Evolutionary conservation across 1,140 invertebrate species (phyloP).

Genomic region (Branchinecta lynchi): DNA sequence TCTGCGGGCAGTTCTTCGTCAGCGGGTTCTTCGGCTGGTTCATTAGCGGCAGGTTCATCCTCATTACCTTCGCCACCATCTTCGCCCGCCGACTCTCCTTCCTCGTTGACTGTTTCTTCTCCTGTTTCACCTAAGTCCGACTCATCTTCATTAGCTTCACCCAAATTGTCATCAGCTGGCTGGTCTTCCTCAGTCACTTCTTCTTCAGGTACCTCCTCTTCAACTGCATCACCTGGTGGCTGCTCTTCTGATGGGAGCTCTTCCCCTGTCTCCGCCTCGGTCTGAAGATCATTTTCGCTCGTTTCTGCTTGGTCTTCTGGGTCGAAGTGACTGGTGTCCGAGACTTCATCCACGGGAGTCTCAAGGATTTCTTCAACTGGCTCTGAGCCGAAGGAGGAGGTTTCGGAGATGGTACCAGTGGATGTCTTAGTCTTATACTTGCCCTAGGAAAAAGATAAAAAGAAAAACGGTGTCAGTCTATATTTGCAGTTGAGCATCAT

Average conservation of each 20-base stretch:
- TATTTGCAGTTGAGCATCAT: no score
- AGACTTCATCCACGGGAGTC: not conserved
- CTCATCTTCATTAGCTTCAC: constrained; percentile 6
- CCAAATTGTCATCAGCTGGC: constrained; percentile 10
- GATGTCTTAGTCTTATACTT: no score
- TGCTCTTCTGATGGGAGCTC: not conserved
- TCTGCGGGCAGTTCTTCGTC: constrained; percentile 11
- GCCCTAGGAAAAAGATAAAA: no score
- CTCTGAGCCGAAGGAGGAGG: not conserved
- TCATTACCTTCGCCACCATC: constrained; percentile 9
- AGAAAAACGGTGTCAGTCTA: no score
- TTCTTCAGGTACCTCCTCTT: not conserved
- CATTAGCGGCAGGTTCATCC: constrained; percentile 22
- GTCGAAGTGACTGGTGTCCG: not conserved
- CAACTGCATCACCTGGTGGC: constrained; percentile 1
- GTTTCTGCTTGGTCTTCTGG: constrained; percentile 3
- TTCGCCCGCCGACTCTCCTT: not conserved
- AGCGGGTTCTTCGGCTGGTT: constrained; percentile 21
- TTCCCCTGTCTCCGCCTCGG: not conserved
- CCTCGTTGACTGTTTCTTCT: no score
- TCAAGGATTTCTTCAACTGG: not conserved
- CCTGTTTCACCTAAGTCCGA: not conserved
- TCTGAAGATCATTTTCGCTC: constrained; percentile 11
- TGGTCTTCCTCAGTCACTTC: not conserved
- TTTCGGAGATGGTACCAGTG: no score